phyloP scores from a whole-genome alignment of 1,140 invertebrate species.

The Nebria ingens region DNA sequence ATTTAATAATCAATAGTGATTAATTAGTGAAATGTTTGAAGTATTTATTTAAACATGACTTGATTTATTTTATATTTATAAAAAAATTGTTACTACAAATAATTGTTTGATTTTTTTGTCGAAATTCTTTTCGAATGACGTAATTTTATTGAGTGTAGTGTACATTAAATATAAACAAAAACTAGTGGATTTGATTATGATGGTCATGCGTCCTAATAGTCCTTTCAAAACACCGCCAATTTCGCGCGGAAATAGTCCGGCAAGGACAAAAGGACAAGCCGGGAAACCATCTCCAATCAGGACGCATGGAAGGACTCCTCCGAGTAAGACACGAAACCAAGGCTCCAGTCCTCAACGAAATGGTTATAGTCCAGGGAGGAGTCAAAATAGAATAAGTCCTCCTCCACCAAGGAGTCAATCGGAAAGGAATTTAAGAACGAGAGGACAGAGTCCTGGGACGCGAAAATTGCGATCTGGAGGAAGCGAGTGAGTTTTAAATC shows the following conservation, averaged over 20 bases:
- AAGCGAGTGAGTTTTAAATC: slow-evolving; percentile 33
- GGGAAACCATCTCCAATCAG: slow-evolving; percentile 11
- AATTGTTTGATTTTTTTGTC: too few species aligned
- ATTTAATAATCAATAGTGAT: too few species aligned
- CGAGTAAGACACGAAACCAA: background rate
- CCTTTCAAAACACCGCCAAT: slow-evolving; percentile 22
- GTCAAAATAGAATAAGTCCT: background rate
- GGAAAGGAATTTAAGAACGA: slow-evolving; percentile 19
- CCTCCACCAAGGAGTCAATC: slow-evolving; percentile 5
- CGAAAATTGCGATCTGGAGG: slow-evolving; percentile 28
- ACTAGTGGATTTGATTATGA: slow-evolving; percentile 15
- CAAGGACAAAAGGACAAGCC: slow-evolving; percentile 13
- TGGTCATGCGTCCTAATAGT: slow-evolving; percentile 24
- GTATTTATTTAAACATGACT: too few species aligned
- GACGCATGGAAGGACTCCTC: background rate
- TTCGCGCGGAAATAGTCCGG: slow-evolving; percentile 25
- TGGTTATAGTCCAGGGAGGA: slow-evolving; percentile 17
- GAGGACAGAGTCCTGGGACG: slow-evolving; percentile 26
- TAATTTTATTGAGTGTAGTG: too few species aligned
- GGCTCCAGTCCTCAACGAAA: slow-evolving; percentile 9
- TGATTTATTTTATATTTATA: too few species aligned
- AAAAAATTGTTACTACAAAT: too few species aligned
- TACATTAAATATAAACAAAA: too few species aligned
- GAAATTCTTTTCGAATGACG: too few species aligned
- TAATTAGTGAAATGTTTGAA: too few species aligned